These are phyloP conservation scores for Kryphioiulus occultus DNA, from an alignment of 2,888 invertebrate species.

Conservation along the genomic window DNA sequence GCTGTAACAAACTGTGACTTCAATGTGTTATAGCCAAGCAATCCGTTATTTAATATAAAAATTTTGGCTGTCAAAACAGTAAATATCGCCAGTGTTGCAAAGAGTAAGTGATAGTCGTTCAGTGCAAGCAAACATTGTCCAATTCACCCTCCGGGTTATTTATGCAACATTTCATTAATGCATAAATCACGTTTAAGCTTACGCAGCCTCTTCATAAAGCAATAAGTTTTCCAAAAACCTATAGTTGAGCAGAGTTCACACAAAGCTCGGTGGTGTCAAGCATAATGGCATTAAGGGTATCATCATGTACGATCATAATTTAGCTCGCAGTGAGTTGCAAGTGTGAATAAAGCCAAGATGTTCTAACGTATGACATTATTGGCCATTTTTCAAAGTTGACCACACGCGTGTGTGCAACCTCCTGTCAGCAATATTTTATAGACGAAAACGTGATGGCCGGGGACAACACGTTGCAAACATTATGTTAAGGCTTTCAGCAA, in stretches of 20 bases:
- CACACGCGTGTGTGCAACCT: background rate
- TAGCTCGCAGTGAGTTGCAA: background rate
- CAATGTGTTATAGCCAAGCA: background rate
- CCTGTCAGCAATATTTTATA: background rate
- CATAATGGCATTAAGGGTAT: background rate
- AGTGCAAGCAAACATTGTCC: background rate
- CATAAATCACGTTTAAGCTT: background rate
- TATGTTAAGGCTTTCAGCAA: background rate
- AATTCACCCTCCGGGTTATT: background rate
- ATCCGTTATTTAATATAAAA: background rate
- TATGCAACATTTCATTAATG: background rate
- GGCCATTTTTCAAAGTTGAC: background rate
- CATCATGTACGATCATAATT: background rate
- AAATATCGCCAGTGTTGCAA: background rate
- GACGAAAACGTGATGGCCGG: background rate
- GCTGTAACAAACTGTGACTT: too few relatives aligned
- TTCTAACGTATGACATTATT: background rate
- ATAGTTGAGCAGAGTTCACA: background rate
- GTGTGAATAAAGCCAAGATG: background rate
- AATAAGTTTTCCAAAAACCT: background rate
- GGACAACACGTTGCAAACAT: background rate
- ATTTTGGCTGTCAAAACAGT: constrained; percentile 3
- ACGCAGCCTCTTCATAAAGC: background rate
- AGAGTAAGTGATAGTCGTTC: background rate
- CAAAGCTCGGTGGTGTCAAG: background rate